Base-by-base conservation (phyloP, 2,888 invertebrate genomes). In the Nomada lathburiana region DNA sequence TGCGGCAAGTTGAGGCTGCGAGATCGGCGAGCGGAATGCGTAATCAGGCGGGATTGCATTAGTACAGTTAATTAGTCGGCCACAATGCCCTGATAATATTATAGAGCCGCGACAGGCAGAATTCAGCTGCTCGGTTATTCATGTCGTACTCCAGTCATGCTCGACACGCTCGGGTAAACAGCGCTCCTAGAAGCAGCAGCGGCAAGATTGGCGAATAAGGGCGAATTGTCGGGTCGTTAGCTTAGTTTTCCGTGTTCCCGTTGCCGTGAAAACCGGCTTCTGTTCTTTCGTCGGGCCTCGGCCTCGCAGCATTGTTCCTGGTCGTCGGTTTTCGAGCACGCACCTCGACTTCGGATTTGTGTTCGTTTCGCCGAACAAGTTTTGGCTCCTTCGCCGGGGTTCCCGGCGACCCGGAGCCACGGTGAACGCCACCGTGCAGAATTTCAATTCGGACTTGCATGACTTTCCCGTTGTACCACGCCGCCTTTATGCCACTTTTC, bases 51-150 rank as follows among this genome's bases (percentile, higher is more conserved):
- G 88, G 90, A 93, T 93, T 92, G 91, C 92, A 92, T 93, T 94
- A 93, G 92, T 91, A 90, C 90, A 90, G 91, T 92, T 93, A 93
- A 94, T 94, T 93, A 93, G 90, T 89, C 90, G 88, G 88, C 92
- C 87, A 93, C 93, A 93, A 93, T 94, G 92, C 93, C 90, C 91
- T 93, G 94, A 94, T 93, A 93, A 94, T 93, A 93, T 93, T 93
- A 93, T 90, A 90, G 91, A 86, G 82, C 86, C 85, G 88, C 88
- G 89, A 82, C 82, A 79, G 67, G 64, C 70, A 77, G 83, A 87
- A 91, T 90, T 89, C 90, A 89, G 89, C 93, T 91, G 89, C 91
- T 93, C 92, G 92, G 93, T 92, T 93, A 93, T 93, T 93, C 93
- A 91, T 91, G 93, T 92, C 93, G 92, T 90, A 91, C 90, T 90